These are phyloP conservation scores for Dexiosoma caninum DNA, from an alignment of 2,888 invertebrate genomes.

Conservation along the genomic window DNA sequence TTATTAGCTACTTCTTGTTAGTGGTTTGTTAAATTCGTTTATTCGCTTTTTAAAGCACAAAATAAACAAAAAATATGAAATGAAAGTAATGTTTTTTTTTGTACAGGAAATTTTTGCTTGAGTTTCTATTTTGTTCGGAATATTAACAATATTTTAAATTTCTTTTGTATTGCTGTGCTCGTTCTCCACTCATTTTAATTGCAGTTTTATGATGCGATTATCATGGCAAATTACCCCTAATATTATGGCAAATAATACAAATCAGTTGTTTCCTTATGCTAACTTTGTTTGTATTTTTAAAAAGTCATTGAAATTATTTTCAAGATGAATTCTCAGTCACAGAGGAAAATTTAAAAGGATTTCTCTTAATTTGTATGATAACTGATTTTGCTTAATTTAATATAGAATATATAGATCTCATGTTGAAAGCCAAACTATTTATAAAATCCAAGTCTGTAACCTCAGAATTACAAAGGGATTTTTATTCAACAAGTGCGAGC, in stretches of 20 bases:
- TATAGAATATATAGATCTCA: no score
- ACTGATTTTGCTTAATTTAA: no score
- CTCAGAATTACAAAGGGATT: no score
- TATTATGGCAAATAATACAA: conserved; percentile 35
- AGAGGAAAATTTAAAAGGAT: no score
- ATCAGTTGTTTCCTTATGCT: conserved; percentile 16
- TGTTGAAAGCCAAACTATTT: no score
- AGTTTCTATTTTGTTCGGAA: conserved; percentile 25
- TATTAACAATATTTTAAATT: conserved; percentile 67
- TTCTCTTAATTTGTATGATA: no score
- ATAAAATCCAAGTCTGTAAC: no score
- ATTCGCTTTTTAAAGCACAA: conserved; percentile 4
- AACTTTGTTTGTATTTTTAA: neutral
- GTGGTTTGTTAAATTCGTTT: conserved; percentile 59
- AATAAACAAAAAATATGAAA: no score
- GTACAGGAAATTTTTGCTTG: conserved; percentile 15
- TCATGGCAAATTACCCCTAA: conserved; percentile 49
- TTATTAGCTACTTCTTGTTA: conserved; percentile 60
- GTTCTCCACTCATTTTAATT: conserved; percentile 62
- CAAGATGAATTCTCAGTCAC: no score
- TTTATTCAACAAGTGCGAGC: no score
- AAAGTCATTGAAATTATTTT: no score
- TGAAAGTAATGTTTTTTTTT: neutral
- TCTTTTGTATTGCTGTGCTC: neutral
- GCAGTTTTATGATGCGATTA: conserved; percentile 45